Evolutionary conservation across 2,797 vertebrate species (phyloP).

Genomic region (Channa striata): DNA sequence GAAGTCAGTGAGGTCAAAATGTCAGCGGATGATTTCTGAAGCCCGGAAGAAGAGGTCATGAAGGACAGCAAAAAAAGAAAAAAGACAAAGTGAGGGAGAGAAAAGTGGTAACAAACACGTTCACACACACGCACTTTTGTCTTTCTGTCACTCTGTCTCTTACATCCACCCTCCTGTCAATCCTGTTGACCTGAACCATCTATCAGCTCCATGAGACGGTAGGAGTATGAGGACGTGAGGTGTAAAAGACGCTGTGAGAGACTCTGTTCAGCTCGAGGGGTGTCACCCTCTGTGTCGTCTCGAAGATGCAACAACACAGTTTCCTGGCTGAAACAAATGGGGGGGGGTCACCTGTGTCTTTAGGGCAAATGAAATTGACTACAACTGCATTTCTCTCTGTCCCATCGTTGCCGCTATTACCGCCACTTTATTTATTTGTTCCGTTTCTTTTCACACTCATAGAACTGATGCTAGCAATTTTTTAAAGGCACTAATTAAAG

Average conservation of each 20-base stretch:
- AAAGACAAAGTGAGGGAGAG: constrained; percentile 7
- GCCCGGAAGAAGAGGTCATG: constrained; percentile 25
- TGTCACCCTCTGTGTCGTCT: neutral
- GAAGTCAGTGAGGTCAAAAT: constrained; percentile 30
- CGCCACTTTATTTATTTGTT: constrained; percentile 18
- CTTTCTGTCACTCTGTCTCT: constrained; percentile 51
- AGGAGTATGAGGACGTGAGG: constrained; percentile 30
- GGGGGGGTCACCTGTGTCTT: neutral
- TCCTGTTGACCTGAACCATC: constrained; percentile 58
- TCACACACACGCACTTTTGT: constrained; percentile 10
- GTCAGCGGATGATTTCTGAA: constrained; percentile 35
- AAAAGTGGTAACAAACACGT: constrained; percentile 5
- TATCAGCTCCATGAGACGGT: constrained; percentile 61
- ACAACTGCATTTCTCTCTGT: neutral
- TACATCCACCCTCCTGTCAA: constrained; percentile 69
- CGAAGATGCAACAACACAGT: neutral
- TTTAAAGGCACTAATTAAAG: constrained; percentile 56
- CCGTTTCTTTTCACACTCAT: constrained; percentile 10
- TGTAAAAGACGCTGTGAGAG: constrained; percentile 29
- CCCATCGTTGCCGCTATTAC: neutral
- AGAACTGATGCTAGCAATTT: constrained; percentile 26
- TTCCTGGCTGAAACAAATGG: neutral
- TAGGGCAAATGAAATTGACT: constrained; percentile 12
- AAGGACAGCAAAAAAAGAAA: neutral
- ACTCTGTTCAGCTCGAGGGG: constrained; percentile 23